A percentile compares a stretch with the other conserved stretches of the same genome.
phyloP scores from a whole-genome alignment of 1,140 invertebrate species.

The Dendroctonus valens region DNA sequence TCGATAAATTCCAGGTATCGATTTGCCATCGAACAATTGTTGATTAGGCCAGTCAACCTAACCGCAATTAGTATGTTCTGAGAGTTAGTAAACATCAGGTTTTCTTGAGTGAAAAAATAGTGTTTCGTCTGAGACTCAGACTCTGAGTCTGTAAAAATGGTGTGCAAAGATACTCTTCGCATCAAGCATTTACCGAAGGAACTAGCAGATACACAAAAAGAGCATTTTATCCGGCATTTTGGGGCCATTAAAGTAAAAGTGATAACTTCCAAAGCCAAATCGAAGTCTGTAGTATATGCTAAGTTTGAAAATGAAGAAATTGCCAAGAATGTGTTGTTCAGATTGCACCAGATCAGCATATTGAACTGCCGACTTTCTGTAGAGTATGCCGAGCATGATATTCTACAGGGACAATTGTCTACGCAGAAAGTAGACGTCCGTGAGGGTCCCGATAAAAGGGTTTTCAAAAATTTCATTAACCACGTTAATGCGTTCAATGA shows the following conservation, averaged over 20 bases:
- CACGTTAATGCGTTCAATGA: slow-evolving; percentile 69
- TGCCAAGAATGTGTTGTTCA: slow-evolving; percentile 58
- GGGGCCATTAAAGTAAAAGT: slow-evolving; percentile 48
- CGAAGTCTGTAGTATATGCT: slow-evolving; percentile 50
- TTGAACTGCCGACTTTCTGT: slow-evolving; percentile 59
- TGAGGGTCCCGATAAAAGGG: slow-evolving; percentile 44
- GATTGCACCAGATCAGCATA: slow-evolving; percentile 65
- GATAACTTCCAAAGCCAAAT: slow-evolving; percentile 43
- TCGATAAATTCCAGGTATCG: no score
- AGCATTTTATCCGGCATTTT: slow-evolving; percentile 48
- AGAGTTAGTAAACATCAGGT: no score
- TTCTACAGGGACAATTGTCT: slow-evolving; percentile 34
- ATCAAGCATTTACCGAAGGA: slow-evolving; percentile 49
- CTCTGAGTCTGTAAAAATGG: no score
- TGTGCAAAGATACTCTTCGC: slow-evolving; percentile 46
- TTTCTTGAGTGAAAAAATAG: no score
- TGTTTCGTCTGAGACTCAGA: no score
- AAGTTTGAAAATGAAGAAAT: slow-evolving; percentile 58
- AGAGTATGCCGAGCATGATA: slow-evolving; percentile 59
- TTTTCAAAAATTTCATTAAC: slow-evolving; percentile 65
- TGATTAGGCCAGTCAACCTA: no score
- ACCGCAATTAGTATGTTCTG: no score
- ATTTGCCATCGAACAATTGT: no score
- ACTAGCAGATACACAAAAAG: slow-evolving; percentile 46
- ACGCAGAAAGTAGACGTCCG: slow-evolving; percentile 35